Evolutionary conservation across 1,140 invertebrate species (phyloP).

Genomic region (Bombus balteatus): DNA sequence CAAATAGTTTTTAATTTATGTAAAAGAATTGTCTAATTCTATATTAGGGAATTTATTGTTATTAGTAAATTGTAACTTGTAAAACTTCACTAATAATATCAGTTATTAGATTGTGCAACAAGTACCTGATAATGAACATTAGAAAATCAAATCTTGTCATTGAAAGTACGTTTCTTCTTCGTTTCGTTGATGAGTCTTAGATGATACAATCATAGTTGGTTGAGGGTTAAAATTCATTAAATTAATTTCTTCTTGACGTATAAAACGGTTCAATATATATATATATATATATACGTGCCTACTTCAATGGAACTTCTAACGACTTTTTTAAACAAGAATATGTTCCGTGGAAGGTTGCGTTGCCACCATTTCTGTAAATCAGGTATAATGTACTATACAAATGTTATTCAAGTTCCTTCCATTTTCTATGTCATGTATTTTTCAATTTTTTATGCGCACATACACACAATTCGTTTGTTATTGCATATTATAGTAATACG

Average conservation of each 20-base stretch:
- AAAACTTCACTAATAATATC: too few relatives aligned
- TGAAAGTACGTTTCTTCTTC: background rate
- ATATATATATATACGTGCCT: background rate
- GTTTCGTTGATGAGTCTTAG: background rate
- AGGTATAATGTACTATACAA: constrained; percentile 1
- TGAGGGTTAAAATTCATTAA: background rate
- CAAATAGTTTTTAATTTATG: too few relatives aligned
- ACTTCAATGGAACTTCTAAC: background rate
- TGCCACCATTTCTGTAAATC: background rate
- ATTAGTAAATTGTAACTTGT: too few relatives aligned
- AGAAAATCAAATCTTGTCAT: too few relatives aligned
- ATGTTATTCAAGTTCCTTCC: constrained; percentile 37
- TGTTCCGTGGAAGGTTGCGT: background rate
- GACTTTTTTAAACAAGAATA: background rate
- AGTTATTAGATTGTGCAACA: too few relatives aligned
- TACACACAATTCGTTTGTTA: background rate
- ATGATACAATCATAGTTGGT: background rate
- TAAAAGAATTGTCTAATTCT: too few relatives aligned
- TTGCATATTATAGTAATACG: background rate
- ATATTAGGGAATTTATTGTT: too few relatives aligned
- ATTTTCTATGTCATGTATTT: constrained; percentile 28
- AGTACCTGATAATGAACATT: too few relatives aligned
- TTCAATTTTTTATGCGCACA: constrained; percentile 36
- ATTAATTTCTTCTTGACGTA: background rate
- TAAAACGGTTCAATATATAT: background rate